Conservation (phyloP, 2,113 vertebrate genomes). For the Lutjanus erythropterus region DNA sequence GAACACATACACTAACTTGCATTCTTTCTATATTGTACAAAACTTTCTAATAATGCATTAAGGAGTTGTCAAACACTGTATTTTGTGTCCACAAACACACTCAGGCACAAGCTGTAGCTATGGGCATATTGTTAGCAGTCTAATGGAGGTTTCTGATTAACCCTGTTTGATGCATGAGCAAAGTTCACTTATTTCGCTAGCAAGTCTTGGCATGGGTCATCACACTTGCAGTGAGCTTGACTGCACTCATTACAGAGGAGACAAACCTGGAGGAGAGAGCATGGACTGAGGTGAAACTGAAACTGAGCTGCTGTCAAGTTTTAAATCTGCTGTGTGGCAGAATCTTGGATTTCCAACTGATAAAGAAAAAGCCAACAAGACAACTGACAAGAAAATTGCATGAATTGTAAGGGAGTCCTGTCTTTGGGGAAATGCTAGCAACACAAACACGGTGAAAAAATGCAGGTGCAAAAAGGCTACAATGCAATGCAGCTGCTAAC, state of each 20-base stretch:
- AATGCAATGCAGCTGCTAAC: background rate
- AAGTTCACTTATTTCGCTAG: slow-evolving; percentile 45
- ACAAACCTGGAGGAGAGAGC: slow-evolving; percentile 58
- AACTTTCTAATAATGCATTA: background rate
- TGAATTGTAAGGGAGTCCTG: slow-evolving; percentile 45
- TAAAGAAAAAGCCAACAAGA: slow-evolving; percentile 61
- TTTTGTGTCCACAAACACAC: background rate
- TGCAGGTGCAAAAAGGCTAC: background rate
- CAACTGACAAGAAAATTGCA: slow-evolving; percentile 67
- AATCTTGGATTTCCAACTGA: slow-evolving; percentile 54
- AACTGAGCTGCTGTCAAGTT: slow-evolving; percentile 67
- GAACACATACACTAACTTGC: background rate
- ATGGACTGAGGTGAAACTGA: slow-evolving; percentile 55
- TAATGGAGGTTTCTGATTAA: slow-evolving; percentile 25
- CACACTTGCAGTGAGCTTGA: slow-evolving; percentile 37
- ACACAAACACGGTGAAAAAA: slow-evolving; percentile 5
- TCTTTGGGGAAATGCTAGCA: slow-evolving; percentile 41
- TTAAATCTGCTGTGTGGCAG: slow-evolving; percentile 59
- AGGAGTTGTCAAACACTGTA: background rate
- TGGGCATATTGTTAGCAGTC: background rate
- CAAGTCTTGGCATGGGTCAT: slow-evolving; percentile 42
- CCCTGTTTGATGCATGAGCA: slow-evolving; percentile 44
- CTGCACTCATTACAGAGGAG: slow-evolving; percentile 61
- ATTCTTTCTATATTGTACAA: background rate
- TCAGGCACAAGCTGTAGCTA: background rate